Base-by-base conservation (phyloP, 1,140 invertebrate species). In the Chionoecetes opilio region DNA sequence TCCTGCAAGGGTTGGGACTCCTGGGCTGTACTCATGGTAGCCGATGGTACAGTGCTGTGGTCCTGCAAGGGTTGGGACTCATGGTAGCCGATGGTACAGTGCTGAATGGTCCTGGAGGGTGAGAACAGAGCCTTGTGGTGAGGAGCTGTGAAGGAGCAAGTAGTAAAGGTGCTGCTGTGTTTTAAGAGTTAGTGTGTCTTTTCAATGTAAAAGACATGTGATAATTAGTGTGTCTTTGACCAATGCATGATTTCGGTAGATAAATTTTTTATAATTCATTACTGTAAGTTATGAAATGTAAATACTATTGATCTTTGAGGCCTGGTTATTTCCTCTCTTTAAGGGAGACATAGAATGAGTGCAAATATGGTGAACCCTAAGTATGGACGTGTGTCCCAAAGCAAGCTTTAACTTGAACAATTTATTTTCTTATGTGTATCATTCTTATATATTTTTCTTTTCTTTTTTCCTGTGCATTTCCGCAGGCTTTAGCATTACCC, bases 121-220 rank as follows among this genome's bases (percentile, higher is more conserved):
- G 21, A n/a, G 21, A 26, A n/a, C 21, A 75, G 63, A 2, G 21
- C 11, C 11, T 75, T 75, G 63, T 26, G 6, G 63, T 75, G 63
- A 6, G 8, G 21, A 8, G 63, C 63, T 75, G 63, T 75, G 63
- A 17, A 75, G 11, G 21, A 75, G 5, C 6, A n/a, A 11, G 26
- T 17, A 75, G 63, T 26, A 75, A 0, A 75, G n/a, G 21, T 75
- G 63, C 21, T 75, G 63, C 46, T 75, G 21, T 11, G 21, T 75
- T 75, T 26, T 5, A n/a, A n/a, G 2, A 75, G 11, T 75, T n/a
- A 75, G 26, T 26, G 26, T 17, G 63, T 75, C 63, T 75, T 75
- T 75, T 75, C 63, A 75, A n/a, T 75, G 63, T 26, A 75, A 75
- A 75, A 75, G 63, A 75, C 63, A 75, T 75, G 63, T 75, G 63